phyloP scores from a whole-genome alignment of 2,797 vertebrate genomes.

The Muraenolepis orangiensis region DNA sequence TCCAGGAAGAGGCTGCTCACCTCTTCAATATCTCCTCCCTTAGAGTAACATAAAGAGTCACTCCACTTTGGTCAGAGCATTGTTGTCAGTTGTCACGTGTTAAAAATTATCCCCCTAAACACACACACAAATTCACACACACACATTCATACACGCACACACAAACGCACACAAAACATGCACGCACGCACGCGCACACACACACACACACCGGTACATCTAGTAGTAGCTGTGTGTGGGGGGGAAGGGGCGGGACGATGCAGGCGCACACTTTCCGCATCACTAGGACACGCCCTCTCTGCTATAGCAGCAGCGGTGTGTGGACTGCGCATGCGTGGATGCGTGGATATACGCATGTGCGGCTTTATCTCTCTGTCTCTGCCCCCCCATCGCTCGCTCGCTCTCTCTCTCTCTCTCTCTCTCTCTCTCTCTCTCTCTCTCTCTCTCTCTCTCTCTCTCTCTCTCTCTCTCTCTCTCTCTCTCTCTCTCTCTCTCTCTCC shows the following conservation, averaged over 20 bases:
- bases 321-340: no score
- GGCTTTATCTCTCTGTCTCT: no score
- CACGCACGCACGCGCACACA: background rate
- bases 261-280: constrained; percentile 45
- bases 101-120: background rate
- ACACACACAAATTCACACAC: background rate
- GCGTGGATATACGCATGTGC: no score
- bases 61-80: background rate
- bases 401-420: no score
- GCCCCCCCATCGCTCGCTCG: no score
- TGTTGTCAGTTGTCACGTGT: background rate
- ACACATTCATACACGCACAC: background rate
- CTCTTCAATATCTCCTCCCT: background rate
- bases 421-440: no score
- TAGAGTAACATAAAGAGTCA: background rate
- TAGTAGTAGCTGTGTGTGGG: background rate
- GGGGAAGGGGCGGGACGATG: constrained; percentile 24
- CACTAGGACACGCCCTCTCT: constrained; percentile 16
- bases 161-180: background rate
- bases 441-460: no score
- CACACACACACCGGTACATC: background rate
- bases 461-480: no score
- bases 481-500: no score
- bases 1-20: background rate
- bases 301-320: constrained; percentile 4